Conservation (phyloP, 2,113 vertebrate species). For the Pogona vitticeps region DNA sequence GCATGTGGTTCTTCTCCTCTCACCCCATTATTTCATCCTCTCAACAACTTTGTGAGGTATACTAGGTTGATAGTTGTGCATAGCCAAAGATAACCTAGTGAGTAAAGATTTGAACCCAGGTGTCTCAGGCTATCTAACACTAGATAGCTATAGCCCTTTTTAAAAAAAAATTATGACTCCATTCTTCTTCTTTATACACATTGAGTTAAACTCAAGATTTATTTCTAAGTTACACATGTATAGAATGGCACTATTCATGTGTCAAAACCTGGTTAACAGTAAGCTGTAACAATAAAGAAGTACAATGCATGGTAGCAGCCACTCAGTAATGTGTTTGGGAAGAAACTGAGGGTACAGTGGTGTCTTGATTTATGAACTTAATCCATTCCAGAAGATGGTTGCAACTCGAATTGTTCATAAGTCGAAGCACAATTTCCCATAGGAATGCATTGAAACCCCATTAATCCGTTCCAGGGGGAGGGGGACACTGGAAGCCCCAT, state of each 20-base stretch:
- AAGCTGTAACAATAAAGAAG: conserved; percentile 10
- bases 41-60: neutral
- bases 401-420: too few species aligned
- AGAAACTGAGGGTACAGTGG: conserved; percentile 20
- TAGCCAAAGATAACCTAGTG: neutral
- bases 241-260: neutral
- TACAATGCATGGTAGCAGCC: neutral
- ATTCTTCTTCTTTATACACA: neutral
- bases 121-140: neutral
- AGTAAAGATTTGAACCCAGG: neutral
- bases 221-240: neutral
- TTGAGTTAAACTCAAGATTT: neutral
- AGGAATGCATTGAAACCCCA: too few species aligned
- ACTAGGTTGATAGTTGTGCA: neutral
- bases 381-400: too few species aligned
- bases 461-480: too few species aligned
- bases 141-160: neutral
- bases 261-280: neutral
- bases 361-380: too few species aligned
- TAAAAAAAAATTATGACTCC: neutral
- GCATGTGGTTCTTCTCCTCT: neutral
- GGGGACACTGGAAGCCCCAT: too few species aligned
- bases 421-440: too few species aligned
- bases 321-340: neutral
- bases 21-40: neutral